A percentile compares a stretch with the other conserved stretches of the same genome.
These are phyloP conservation scores for Plebejus melissa DNA, from an alignment of 2,888 invertebrate species.

Conservation along the genomic window DNA sequence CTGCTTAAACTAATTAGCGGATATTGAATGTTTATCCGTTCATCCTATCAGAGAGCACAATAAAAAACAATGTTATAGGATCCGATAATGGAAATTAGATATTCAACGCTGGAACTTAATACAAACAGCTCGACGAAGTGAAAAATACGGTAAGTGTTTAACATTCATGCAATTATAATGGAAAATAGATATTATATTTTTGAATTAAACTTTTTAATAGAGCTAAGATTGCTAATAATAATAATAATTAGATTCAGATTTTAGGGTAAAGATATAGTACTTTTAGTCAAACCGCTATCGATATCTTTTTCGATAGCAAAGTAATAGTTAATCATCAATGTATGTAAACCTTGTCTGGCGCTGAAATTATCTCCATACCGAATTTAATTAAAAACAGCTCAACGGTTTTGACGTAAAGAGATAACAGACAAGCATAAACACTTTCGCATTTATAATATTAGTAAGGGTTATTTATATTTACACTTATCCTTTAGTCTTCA, in stretches of 20 bases:
- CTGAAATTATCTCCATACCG: too few species aligned
- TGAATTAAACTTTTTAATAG: too few species aligned
- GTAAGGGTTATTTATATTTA: neutral
- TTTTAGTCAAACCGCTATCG: too few species aligned
- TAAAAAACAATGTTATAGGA: slow-evolving; percentile 19
- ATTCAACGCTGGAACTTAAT: slow-evolving; percentile 16
- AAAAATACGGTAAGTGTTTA: neutral
- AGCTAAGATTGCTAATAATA: too few species aligned
- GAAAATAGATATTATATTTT: neutral
- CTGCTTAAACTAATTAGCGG: neutral
- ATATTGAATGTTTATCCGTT: neutral
- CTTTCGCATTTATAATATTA: neutral
- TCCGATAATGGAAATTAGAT: slow-evolving; percentile 24
- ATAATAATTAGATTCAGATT: too few species aligned
- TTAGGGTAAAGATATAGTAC: too few species aligned
- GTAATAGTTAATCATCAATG: too few species aligned
- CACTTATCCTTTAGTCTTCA: neutral
- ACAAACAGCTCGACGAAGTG: slow-evolving; percentile 1
- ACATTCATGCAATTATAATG: neutral
- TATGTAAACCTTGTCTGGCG: too few species aligned
- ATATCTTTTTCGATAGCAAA: too few species aligned
- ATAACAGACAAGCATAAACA: neutral
- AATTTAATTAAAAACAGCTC: too few species aligned
- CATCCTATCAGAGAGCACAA: neutral
- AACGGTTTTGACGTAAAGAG: neutral